These are phyloP conservation scores for Holcopasites calliopsidis DNA, from an alignment of 1,140 invertebrate species.

Conservation along the genomic window DNA sequence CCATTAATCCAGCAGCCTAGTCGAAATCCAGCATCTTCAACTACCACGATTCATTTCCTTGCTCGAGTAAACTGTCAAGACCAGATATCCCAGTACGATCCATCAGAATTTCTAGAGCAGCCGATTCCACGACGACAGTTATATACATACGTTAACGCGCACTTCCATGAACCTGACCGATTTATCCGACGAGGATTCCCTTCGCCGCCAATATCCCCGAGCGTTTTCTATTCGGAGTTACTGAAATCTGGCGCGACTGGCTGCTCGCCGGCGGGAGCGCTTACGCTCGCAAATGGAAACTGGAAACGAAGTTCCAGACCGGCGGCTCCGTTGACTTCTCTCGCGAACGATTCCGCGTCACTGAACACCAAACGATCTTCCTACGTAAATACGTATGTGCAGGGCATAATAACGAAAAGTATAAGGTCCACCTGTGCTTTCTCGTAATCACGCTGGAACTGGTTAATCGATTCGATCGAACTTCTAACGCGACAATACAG, in stretches of 20 bases:
- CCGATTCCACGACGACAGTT: not conserved
- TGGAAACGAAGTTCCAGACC: constrained; percentile 49
- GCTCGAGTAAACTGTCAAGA: not conserved
- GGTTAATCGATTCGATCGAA: too few species aligned
- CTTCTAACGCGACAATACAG: too few species aligned
- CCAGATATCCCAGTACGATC: not conserved
- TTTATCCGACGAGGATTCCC: constrained; percentile 36
- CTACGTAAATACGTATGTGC: not conserved
- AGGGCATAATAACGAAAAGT: too few species aligned
- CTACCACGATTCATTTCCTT: too few species aligned
- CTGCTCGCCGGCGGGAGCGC: constrained; percentile 54
- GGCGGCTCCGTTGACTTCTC: constrained; percentile 17
- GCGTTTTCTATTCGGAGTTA: constrained; percentile 28
- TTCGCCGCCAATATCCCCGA: constrained; percentile 18
- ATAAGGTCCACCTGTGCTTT: too few species aligned
- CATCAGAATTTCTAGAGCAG: not conserved
- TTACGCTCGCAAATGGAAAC: constrained; percentile 67
- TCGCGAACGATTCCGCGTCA: not conserved
- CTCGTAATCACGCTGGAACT: too few species aligned
- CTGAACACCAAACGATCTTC: constrained; percentile 26
- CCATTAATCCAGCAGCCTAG: too few species aligned
- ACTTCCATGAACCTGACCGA: constrained; percentile 40
- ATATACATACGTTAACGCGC: not conserved
- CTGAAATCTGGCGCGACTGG: constrained; percentile 48
- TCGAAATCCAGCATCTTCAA: too few species aligned